Percentiles rank a stretch among this genome's conserved stretches.
Conservation (phyloP, 2,888 invertebrate species). For the Pyrrhia umbra region DNA sequence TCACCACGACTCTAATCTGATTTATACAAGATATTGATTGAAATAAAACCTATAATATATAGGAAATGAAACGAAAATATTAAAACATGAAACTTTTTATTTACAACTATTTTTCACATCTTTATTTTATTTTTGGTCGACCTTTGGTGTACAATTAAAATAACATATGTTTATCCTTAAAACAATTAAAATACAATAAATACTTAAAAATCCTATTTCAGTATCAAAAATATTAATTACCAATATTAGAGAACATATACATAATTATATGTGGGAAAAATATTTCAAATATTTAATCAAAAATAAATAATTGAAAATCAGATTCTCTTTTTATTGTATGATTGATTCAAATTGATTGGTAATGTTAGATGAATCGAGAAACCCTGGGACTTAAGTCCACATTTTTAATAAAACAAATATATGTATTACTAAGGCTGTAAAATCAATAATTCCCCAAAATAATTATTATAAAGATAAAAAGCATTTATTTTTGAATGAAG, state of each 20-base stretch:
- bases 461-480: too few relatives aligned
- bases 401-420: neutral
- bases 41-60: too few relatives aligned
- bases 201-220: constrained; percentile 33
- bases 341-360: constrained; percentile 27
- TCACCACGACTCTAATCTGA: too few relatives aligned
- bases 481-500: neutral
- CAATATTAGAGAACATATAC: constrained; percentile 5
- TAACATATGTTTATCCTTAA: constrained; percentile 19
- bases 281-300: constrained; percentile 30
- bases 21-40: too few relatives aligned
- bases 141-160: constrained; percentile 28
- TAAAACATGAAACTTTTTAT: constrained; percentile 57
- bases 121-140: constrained; percentile 17
- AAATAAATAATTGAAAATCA: constrained; percentile 37
- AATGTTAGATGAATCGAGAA: constrained; percentile 26
- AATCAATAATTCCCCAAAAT: neutral
- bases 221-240: constrained; percentile 7
- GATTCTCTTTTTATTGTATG: constrained; percentile 29
- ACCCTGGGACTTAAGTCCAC: constrained; percentile 41
- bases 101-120: constrained; percentile 43
- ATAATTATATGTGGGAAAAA: constrained; percentile 37
- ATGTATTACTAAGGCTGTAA: neutral
- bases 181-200: constrained; percentile 29
- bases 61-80: constrained; percentile 12